phyloP scores from a whole-genome alignment of 2,797 vertebrate species.

The Hirundo rustica region DNA sequence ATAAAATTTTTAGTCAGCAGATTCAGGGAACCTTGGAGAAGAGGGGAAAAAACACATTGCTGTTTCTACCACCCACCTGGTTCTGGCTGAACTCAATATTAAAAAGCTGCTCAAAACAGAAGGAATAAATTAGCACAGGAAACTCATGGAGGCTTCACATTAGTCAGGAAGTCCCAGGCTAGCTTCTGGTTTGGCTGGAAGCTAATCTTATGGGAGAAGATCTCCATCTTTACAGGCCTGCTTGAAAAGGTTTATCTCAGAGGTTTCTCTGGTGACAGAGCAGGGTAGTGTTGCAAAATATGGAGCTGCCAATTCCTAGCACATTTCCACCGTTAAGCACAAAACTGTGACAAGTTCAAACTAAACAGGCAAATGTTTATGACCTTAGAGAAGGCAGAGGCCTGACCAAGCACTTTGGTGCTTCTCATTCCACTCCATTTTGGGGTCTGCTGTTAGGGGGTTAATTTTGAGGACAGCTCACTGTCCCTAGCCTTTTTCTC shows the following conservation, averaged over 20 bases:
- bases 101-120: constrained; percentile 5
- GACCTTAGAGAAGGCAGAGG: not conserved
- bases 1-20: not conserved
- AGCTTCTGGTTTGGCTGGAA: not conserved
- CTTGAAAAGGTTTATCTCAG: not conserved
- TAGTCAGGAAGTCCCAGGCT: not conserved
- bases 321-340: not conserved
- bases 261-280: not conserved
- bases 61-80: not conserved
- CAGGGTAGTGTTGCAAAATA: not conserved
- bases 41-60: not conserved
- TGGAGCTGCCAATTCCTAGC: not conserved
- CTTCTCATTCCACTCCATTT: not conserved
- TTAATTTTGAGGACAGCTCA: not conserved
- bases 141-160: not conserved
- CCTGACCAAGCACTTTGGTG: not conserved
- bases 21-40: not conserved
- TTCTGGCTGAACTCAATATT: constrained; percentile 21
- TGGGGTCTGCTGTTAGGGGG: not conserved
- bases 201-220: not conserved
- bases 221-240: not conserved
- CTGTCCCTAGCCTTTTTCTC: not conserved
- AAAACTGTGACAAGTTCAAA: not conserved
- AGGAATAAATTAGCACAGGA: not conserved
- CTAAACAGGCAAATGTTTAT: not conserved